phyloP scores from a whole-genome alignment of 1,140 invertebrate species.

The Trachelipus rathkii region DNA sequence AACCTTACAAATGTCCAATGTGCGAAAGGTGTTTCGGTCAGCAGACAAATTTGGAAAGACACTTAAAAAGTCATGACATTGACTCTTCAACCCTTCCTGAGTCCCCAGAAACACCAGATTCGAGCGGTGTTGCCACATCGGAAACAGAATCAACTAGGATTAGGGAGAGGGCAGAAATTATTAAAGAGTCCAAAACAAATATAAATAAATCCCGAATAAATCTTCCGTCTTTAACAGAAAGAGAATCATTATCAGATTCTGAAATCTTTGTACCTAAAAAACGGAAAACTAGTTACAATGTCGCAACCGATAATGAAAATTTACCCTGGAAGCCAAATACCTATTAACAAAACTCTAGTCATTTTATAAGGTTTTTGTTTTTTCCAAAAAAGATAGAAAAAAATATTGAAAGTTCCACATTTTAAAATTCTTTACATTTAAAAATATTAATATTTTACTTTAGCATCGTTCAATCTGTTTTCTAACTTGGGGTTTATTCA shows the following conservation, averaged over 20 bases:
- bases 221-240: background rate
- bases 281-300: background rate
- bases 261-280: background rate
- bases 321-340: too few species aligned
- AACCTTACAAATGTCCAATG: conserved; percentile 62
- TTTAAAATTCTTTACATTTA: too few species aligned
- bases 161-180: background rate
- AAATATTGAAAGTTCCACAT: too few species aligned
- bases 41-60: conserved; percentile 94
- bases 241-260: background rate
- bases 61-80: conserved; percentile 90
- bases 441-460: too few species aligned
- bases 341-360: too few species aligned
- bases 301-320: too few species aligned
- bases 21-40: conserved; percentile 88
- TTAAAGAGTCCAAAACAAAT: background rate
- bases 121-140: background rate
- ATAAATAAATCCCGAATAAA: too few species aligned
- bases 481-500: too few species aligned
- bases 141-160: background rate
- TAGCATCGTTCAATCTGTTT: too few species aligned
- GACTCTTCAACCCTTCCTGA: conserved; percentile 18
- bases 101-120: conserved; percentile 6
- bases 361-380: too few species aligned
- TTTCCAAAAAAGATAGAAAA: too few species aligned